Evolutionary conservation across 2,888 invertebrate genomes (phyloP), one percentile per base, ranked within the genome.

Genomic region (Muschampia plurimacula): DNA sequence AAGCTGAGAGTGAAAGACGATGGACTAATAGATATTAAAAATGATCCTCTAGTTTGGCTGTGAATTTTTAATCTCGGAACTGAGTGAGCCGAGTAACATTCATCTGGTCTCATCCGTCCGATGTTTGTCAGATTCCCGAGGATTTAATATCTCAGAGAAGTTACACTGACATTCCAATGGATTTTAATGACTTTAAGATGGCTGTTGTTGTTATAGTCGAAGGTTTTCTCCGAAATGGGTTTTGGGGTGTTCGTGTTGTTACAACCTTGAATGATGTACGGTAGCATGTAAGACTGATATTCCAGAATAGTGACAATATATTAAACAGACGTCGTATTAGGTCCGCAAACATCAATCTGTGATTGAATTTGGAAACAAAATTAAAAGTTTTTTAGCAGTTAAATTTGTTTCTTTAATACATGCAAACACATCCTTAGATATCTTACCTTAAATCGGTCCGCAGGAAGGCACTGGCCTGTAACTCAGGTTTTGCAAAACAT

Each of bases 1-100:
- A 76, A 77, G 80, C 76, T 76, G 77, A 15, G 72, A 65, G 74
- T 76, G 75, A 76, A 75, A 72, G 74, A 76, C 73, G 79, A 77
- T 78, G 76, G 79, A 77, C 79, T 80, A 81, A 80, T 78, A 78
- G 80, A 81, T 80, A 81, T 80, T 80, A 79, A 79, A 80, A 80
- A 81, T 78, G 81, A 75, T 77, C 75, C 70, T 72, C 52, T 52
- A 62, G 67, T 67, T 67, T 67, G 65, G 49, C 57, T 71, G 55
- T 76, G 75, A 78, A 75, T 77, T 76, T 75, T 75, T 75, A 76
- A 72, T 74, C 75, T 83, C 83, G 81, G 81, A 79, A 78, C 81
- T 81, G 81, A 84, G 82, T 83, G 84, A 86, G 80, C 80, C 83
- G 83, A 79, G 81, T 78, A 39, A 15, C 72, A 64, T 64, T 15